Conservation (phyloP, 1,140 invertebrate species). For the Aphis craccivora region DNA sequence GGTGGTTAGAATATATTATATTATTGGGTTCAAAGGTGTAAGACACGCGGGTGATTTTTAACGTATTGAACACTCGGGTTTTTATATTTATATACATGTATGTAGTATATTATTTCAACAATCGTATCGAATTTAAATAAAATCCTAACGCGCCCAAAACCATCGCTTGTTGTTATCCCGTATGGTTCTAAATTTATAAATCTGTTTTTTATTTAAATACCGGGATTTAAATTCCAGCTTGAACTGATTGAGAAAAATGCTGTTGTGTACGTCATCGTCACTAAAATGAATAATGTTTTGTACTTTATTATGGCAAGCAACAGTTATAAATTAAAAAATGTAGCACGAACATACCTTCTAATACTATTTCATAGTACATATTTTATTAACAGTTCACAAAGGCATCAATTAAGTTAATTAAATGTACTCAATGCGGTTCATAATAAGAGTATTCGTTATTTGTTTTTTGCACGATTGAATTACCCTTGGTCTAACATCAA, state of each 20-base stretch:
- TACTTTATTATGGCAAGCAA: background rate
- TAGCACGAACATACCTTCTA: background rate
- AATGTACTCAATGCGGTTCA: background rate
- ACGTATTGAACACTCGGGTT: background rate
- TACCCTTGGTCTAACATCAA: background rate
- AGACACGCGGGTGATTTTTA: background rate
- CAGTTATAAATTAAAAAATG: background rate
- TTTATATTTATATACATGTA: background rate
- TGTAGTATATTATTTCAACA: background rate
- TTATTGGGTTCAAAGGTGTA: slow-evolving; percentile 34
- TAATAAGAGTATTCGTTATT: background rate
- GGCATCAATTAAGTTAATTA: background rate
- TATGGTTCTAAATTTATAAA: background rate
- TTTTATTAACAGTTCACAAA: background rate
- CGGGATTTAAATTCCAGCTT: background rate
- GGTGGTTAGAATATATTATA: background rate
- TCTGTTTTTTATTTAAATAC: slow-evolving; percentile 5
- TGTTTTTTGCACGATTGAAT: slow-evolving; percentile 10
- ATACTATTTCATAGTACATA: background rate
- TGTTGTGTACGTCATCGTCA: background rate
- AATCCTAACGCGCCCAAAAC: background rate
- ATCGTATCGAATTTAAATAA: slow-evolving; percentile 18
- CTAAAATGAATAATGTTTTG: background rate
- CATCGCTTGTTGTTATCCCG: background rate
- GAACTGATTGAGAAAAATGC: background rate